Percentiles rank a stretch among this genome's conserved stretches.
Conservation (phyloP, 2,113 vertebrate species). For the Panthera leo region DNA sequence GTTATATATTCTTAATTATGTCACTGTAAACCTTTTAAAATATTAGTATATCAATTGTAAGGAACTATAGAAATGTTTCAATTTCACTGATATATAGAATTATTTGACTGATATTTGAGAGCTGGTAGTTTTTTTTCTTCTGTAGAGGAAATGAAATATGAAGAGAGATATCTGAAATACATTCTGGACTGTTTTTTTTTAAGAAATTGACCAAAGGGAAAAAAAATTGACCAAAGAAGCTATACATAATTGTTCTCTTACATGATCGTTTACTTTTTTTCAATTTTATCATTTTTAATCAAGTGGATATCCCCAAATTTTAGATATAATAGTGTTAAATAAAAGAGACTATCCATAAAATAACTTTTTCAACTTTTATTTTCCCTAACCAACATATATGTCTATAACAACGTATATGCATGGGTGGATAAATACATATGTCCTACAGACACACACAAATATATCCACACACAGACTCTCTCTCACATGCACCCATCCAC, state of each 20-base stretch:
- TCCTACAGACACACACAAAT: not conserved
- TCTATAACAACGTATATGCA: not conserved
- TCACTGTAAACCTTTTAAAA: not conserved
- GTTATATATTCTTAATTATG: not conserved
- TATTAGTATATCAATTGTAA: slow-evolving; percentile 21
- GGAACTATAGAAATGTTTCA: slow-evolving; percentile 23
- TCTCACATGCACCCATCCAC: not conserved
- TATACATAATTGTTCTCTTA: not conserved
- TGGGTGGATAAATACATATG: not conserved
- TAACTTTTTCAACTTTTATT: not conserved
- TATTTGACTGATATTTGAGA: slow-evolving; percentile 66
- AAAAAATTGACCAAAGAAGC: not conserved
- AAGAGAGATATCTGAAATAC: not conserved
- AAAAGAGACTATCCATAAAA: not conserved
- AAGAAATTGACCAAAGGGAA: not conserved
- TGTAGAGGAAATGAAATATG: slow-evolving; percentile 58
- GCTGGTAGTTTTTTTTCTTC: slow-evolving; percentile 29
- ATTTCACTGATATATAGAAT: slow-evolving; percentile 23
- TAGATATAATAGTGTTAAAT: not conserved
- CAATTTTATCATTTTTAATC: slow-evolving; percentile 41
- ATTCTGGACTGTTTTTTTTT: slow-evolving; percentile 8
- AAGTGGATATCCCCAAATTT: not conserved
- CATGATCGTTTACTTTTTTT: not conserved
- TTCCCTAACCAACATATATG: not conserved
- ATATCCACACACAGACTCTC: not conserved